A percentile compares a stretch with the other conserved stretches of the same genome.
These are phyloP conservation scores for Halichoerus grypus DNA, from an alignment of 2,113 vertebrate genomes.

Conservation along the genomic window DNA sequence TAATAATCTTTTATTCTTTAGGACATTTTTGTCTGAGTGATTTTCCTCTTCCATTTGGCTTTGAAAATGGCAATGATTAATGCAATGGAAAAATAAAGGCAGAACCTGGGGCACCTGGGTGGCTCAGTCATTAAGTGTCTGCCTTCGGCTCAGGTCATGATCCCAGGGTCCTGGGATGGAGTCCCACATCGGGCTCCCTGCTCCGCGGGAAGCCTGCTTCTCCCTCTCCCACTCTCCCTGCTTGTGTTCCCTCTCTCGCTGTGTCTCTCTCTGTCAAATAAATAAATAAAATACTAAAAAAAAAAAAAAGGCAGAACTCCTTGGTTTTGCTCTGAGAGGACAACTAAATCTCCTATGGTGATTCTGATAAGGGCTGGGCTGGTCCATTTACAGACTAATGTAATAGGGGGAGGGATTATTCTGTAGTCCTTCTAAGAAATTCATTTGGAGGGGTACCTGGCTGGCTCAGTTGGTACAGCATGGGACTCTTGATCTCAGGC, in stretches of 20 bases:
- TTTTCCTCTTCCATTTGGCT: conserved; percentile 15
- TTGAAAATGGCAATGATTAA: conserved; percentile 50
- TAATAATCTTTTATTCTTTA: not conserved
- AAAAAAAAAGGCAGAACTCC: not conserved
- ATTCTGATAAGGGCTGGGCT: not conserved
- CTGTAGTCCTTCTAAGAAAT: conserved; percentile 18
- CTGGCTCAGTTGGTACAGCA: not conserved
- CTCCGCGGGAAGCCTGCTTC: no score
- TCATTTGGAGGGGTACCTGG: not conserved
- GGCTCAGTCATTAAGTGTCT: no score
- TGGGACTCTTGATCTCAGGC: not conserved
- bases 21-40: not conserved
- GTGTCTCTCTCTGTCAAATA: no score
- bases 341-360: not conserved
- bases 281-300: no score
- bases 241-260: no score
- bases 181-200: no score
- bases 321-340: not conserved
- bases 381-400: not conserved
- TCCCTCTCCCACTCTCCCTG: no score
- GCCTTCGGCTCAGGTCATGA: no score
- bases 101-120: not conserved
- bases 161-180: no score
- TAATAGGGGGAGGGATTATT: not conserved
- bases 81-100: not conserved